These are phyloP conservation scores for Gallinago paraguaiae DNA, from an alignment of 2,113 vertebrate species.

Conservation along the genomic window DNA sequence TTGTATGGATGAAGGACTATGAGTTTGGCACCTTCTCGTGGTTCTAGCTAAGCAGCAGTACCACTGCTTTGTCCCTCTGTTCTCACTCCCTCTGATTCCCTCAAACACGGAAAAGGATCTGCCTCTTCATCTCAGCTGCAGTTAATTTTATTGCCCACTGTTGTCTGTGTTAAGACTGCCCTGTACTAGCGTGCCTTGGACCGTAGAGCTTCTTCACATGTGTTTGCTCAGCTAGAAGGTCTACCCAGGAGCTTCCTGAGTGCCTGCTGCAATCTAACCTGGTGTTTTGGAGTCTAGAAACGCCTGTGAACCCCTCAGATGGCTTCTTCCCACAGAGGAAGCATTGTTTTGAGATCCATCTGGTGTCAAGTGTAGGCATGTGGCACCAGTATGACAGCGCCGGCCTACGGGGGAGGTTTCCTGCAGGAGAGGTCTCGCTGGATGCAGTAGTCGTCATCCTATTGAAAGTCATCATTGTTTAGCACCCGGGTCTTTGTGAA, in stretches of 20 bases:
- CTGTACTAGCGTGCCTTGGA: background rate
- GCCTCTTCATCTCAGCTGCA: background rate
- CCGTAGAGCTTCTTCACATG: background rate
- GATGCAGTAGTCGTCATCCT: constrained; percentile 26
- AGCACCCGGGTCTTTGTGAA: constrained; percentile 56
- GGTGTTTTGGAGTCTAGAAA: constrained; percentile 36
- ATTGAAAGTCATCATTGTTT: constrained; percentile 55
- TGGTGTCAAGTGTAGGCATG: constrained; percentile 69
- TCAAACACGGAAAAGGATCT: background rate
- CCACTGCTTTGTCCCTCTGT: background rate
- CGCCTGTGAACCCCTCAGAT: constrained; percentile 59
- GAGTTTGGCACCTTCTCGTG: background rate
- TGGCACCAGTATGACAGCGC: constrained; percentile 67
- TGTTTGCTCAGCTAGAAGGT: constrained; percentile 39
- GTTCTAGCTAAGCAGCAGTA: background rate
- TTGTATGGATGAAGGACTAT: background rate
- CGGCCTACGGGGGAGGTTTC: constrained; percentile 49
- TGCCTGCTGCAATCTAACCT: constrained; percentile 39
- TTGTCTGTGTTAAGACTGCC: background rate
- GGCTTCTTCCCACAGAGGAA: constrained; percentile 52
- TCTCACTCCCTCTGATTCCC: background rate
- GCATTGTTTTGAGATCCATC: constrained; percentile 65
- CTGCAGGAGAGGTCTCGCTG: constrained; percentile 55
- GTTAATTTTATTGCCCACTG: background rate
- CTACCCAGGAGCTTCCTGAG: constrained; percentile 30